A percentile compares a stretch with the other conserved stretches of the same genome.
These are phyloP conservation scores for Calephelis nemesis DNA, from an alignment of 1,140 invertebrate genomes.

Conservation along the genomic window DNA sequence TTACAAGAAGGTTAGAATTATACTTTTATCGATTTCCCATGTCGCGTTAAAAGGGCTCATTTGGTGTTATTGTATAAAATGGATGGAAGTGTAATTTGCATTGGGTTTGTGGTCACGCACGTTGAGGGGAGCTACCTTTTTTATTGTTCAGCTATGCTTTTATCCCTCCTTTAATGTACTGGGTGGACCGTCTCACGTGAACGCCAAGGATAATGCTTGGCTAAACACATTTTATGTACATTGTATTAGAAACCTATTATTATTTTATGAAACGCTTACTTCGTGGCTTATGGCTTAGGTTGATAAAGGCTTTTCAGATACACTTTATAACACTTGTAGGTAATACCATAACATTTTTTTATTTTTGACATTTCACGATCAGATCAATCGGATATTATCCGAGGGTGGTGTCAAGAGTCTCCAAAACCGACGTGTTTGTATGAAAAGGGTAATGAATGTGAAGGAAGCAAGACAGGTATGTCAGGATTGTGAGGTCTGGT, in stretches of 20 bases:
- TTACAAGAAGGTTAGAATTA: constrained; percentile 35
- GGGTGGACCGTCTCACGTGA: constrained; percentile 39
- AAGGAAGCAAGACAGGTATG: too few relatives aligned
- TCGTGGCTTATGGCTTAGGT: too few relatives aligned
- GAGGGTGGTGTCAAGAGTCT: too few relatives aligned
- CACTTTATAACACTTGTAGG: too few relatives aligned
- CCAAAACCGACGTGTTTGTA: too few relatives aligned
- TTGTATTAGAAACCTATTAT: constrained; percentile 1
- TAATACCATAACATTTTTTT: too few relatives aligned
- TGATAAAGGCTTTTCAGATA: too few relatives aligned
- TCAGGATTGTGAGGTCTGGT: too few relatives aligned
- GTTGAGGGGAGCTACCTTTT: constrained; percentile 57
- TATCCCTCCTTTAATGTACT: constrained; percentile 52
- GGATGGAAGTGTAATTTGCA: constrained; percentile 76
- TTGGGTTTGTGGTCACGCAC: constrained; percentile 73
- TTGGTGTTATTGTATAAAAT: constrained; percentile 77
- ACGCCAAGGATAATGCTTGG: constrained; percentile 37
- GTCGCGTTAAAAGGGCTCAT: constrained; percentile 76
- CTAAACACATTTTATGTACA: constrained; percentile 36
- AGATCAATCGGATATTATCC: too few relatives aligned
- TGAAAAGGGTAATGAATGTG: too few relatives aligned
- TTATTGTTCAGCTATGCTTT: constrained; percentile 68
- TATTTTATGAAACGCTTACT: not conserved
- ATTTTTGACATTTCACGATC: too few relatives aligned
- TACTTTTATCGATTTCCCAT: constrained; percentile 72